These are phyloP conservation scores for Edolisoma coerulescens DNA, from an alignment of 2,113 vertebrate genomes.

Conservation along the genomic window DNA sequence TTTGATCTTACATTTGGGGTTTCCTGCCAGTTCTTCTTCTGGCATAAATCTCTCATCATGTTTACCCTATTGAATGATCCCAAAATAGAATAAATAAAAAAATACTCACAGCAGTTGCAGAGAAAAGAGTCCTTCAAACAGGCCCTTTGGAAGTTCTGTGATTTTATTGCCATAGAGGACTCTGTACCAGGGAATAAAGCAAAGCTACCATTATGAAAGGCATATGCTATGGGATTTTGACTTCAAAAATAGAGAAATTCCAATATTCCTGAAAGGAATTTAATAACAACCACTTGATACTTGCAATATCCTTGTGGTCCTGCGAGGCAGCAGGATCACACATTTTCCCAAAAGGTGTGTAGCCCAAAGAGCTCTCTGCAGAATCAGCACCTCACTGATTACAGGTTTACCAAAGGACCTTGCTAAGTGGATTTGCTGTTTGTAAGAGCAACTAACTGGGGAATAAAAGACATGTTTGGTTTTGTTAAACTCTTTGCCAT, in stretches of 20 bases:
- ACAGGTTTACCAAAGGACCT: neutral
- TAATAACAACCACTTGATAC: neutral
- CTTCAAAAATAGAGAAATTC: neutral
- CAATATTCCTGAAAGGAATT: neutral
- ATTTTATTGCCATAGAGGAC: slow-evolving; percentile 99
- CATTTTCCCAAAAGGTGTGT: neutral
- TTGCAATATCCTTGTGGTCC: neutral
- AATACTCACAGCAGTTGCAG: slow-evolving; percentile 94
- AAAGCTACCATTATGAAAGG: neutral
- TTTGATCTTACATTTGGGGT: neutral
- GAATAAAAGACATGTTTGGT: neutral
- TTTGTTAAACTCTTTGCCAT: neutral
- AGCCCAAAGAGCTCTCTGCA: neutral
- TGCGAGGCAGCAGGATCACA: neutral
- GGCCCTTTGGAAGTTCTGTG: slow-evolving; percentile 93
- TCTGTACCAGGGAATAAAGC: slow-evolving; percentile 67
- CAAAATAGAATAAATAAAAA: slow-evolving; percentile 1
- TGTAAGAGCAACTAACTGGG: neutral
- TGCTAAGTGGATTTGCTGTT: neutral
- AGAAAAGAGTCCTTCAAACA: slow-evolving; percentile 95
- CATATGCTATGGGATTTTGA: neutral
- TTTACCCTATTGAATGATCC: neutral
- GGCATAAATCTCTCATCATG: neutral
- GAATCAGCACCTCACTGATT: neutral
- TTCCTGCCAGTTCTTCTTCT: neutral